phyloP scores from a whole-genome alignment of 2,888 invertebrate species.

The Congeria kusceri region DNA sequence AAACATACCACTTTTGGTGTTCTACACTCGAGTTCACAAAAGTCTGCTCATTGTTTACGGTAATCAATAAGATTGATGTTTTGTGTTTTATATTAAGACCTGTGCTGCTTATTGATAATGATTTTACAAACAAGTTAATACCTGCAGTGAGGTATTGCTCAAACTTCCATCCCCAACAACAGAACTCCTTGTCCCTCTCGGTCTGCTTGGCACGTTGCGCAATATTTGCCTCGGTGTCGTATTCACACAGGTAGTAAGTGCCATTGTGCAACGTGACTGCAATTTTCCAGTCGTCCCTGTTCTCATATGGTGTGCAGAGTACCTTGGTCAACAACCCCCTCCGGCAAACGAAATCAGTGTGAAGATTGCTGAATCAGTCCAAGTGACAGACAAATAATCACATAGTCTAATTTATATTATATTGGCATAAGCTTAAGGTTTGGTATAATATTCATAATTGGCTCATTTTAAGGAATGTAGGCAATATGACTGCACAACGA shows the following conservation, averaged over 20 bases:
- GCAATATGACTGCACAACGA: no score
- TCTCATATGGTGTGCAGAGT: constrained; percentile 90
- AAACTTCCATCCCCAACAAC: constrained; percentile 92
- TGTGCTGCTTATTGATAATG: no score
- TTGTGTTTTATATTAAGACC: no score
- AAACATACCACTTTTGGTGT: no score
- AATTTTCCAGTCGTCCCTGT: constrained; percentile 90
- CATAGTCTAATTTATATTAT: no score
- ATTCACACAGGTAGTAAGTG: constrained; percentile 90
- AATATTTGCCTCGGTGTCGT: constrained; percentile 87
- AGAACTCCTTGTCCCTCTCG: constrained; percentile 87
- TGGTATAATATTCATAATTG: no score
- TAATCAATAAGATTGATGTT: no score
- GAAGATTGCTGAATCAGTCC: constrained; percentile 55
- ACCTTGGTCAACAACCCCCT: constrained; percentile 90
- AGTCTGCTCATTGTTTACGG: no score
- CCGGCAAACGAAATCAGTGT: constrained; percentile 89
- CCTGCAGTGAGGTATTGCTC: constrained; percentile 90
- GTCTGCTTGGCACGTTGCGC: constrained; percentile 80
- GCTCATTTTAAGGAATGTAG: no score
- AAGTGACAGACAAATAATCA: neutral
- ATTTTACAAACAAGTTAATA: no score
- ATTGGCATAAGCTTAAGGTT: no score
- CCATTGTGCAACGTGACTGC: constrained; percentile 88
- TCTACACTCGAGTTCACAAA: no score